Evolutionary conservation across 2,113 vertebrate species (phyloP).

Genomic region (Mormyrus iriodes): DNA sequence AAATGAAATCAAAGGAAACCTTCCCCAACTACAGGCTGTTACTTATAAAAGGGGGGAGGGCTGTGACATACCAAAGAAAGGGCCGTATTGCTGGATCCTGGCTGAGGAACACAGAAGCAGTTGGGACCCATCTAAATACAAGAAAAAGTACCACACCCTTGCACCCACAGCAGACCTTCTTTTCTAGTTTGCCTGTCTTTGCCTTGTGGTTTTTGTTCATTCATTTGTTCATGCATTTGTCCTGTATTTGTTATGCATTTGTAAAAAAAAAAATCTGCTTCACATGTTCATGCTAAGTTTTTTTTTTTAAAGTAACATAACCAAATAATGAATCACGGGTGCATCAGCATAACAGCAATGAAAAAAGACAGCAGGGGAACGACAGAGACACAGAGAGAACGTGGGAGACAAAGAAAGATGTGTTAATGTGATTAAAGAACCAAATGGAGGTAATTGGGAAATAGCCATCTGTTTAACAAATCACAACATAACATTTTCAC

Average conservation of each 20-base stretch:
- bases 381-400: background rate
- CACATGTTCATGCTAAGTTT: background rate
- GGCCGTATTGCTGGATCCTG: background rate
- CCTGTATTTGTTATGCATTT: background rate
- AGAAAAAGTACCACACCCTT: background rate
- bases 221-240: background rate
- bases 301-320: background rate
- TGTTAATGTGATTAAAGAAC: slow-evolving; percentile 17
- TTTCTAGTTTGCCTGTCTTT: background rate
- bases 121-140: background rate
- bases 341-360: background rate
- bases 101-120: background rate
- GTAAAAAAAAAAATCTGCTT: background rate
- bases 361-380: background rate
- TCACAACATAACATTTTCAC: slow-evolving; percentile 27
- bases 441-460: slow-evolving; percentile 36
- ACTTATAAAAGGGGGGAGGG: background rate
- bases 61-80: background rate
- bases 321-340: background rate
- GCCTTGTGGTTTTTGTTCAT: background rate
- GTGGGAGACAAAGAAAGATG: background rate
- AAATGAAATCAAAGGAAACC: slow-evolving; percentile 7
- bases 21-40: background rate
- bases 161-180: background rate
- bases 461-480: slow-evolving; percentile 46